Evolutionary conservation across 2,888 invertebrate species (phyloP).

Genomic region (Neoscelio sp.): DNA sequence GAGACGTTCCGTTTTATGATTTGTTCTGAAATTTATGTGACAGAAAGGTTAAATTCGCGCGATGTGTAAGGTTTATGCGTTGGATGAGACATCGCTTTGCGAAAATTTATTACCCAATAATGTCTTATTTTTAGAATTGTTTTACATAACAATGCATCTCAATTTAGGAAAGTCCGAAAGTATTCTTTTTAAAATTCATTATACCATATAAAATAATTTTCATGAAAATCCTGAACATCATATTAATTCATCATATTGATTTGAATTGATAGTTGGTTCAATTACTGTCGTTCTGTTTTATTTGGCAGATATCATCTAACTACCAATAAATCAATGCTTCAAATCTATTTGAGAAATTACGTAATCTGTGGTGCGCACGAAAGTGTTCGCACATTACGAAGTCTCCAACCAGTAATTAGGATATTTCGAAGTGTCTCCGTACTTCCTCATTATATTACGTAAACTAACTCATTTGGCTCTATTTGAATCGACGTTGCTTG

Average conservation of each 20-base stretch:
- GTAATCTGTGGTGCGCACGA: conserved; percentile 15
- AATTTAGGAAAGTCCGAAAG: too few species aligned
- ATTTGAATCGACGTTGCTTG: conserved; percentile 15
- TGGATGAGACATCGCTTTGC: neutral
- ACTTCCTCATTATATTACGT: conserved; percentile 38
- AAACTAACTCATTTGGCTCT: conserved; percentile 6
- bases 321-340: conserved; percentile 31
- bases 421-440: conserved; percentile 48
- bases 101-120: conserved; percentile 32
- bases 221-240: too few species aligned
- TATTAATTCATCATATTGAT: conserved; percentile 1
- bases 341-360: conserved; percentile 31
- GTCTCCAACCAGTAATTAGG: conserved; percentile 48
- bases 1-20: conserved; percentile 7
- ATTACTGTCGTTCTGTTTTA: conserved; percentile 19
- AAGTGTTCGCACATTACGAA: conserved; percentile 37
- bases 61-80: conserved; percentile 2
- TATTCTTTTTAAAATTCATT: neutral
- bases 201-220: too few species aligned
- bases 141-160: too few species aligned
- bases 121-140: too few species aligned
- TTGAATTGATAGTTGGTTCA: conserved; percentile 11
- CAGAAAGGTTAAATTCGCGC: conserved; percentile 1
- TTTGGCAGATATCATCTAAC: conserved; percentile 31
- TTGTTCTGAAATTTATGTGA: conserved; percentile 22